A percentile compares a stretch with the other conserved stretches of the same genome.
Conservation (phyloP, 2,797 vertebrate species). For the Phrynocephalus forsythii region DNA sequence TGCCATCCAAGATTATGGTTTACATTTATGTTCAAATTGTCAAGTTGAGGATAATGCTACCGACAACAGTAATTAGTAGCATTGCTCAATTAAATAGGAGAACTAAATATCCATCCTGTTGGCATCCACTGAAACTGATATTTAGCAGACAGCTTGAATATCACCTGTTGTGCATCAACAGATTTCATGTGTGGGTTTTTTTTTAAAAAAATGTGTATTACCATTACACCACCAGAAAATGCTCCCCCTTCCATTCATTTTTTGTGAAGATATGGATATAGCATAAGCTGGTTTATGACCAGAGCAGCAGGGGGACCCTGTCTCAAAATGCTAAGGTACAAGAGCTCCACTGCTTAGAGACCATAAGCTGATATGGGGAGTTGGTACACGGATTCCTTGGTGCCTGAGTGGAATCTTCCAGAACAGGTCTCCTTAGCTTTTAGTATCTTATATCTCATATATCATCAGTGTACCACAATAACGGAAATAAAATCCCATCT, state of each 20-base stretch:
- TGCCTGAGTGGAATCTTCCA: not conserved
- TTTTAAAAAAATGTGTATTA: not conserved
- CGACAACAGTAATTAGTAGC: slow-evolving; percentile 77
- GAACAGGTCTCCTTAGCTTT: no score
- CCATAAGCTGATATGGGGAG: no score
- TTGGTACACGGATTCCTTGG: not conserved
- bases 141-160: slow-evolving; percentile 76
- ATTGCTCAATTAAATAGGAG: slow-evolving; percentile 75
- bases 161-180: slow-evolving; percentile 49
- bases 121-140: slow-evolving; percentile 66
- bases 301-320: no score
- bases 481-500: no score
- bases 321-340: no score
- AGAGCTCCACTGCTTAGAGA: no score
- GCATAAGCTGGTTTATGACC: not conserved
- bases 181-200: not conserved
- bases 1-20: slow-evolving; percentile 65
- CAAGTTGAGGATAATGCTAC: slow-evolving; percentile 65
- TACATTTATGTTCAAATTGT: slow-evolving; percentile 64
- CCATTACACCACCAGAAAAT: slow-evolving; percentile 22
- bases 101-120: slow-evolving; percentile 75
- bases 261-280: slow-evolving; percentile 28
- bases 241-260: slow-evolving; percentile 39
- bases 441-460: no score
- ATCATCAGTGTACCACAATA: no score